These are phyloP conservation scores for Himalopsyche kuldschensis DNA, from an alignment of 2,888 invertebrate species.

Conservation along the genomic window DNA sequence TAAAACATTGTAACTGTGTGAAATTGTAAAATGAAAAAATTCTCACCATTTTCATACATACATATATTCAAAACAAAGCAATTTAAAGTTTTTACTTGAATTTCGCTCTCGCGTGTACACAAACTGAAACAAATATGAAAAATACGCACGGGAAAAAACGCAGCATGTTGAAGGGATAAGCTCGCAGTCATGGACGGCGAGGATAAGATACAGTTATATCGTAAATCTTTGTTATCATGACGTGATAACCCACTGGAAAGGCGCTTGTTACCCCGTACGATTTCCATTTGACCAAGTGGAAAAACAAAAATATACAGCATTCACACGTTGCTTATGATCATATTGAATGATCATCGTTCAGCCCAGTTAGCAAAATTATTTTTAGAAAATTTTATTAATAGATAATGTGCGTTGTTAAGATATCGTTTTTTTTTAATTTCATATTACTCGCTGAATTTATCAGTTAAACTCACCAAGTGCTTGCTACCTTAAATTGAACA, in stretches of 20 bases:
- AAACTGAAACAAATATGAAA: background rate
- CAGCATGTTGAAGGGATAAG: background rate
- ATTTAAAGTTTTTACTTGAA: background rate
- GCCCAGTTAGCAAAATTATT: no score
- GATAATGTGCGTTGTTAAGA: no score
- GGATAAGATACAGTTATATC: background rate
- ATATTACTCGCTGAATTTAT: no score
- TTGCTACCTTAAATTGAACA: no score
- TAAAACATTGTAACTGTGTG: background rate
- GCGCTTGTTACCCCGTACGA: conserved; percentile 11
- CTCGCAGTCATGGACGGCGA: background rate
- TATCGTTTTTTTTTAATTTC: no score
- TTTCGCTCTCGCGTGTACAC: background rate
- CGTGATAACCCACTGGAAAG: conserved; percentile 35
- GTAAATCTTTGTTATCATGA: conserved; percentile 38
- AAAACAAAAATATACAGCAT: background rate
- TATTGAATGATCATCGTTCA: background rate
- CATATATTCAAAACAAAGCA: background rate
- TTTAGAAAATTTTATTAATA: no score
- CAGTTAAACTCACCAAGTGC: no score
- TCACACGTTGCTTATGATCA: background rate
- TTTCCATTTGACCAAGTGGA: conserved; percentile 20
- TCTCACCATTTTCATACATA: background rate
- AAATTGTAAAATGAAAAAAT: background rate
- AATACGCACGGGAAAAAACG: background rate